Conservation (phyloP, 2,797 vertebrate genomes). For the Chelon auratus region DNA sequence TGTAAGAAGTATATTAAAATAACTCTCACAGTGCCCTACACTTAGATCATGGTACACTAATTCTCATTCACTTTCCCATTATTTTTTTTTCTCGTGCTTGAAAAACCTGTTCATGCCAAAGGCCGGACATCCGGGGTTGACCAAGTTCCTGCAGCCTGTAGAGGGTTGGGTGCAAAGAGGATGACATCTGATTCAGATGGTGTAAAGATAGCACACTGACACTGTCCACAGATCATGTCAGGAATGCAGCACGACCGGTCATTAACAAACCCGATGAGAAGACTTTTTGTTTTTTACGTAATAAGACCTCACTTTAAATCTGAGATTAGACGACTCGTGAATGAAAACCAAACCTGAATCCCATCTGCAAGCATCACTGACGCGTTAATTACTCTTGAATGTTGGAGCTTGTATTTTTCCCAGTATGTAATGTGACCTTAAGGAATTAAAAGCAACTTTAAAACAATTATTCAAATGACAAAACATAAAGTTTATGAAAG, state of each 20-base stretch:
- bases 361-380: not conserved
- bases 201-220: not conserved
- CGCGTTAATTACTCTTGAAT: not conserved
- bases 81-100: too few species aligned
- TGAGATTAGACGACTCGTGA: not conserved
- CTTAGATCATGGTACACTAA: too few species aligned
- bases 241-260: slow-evolving; percentile 18
- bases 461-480: not conserved
- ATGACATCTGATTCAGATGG: slow-evolving; percentile 49
- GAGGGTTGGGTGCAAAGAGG: not conserved
- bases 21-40: too few species aligned
- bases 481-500: not conserved
- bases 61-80: too few species aligned
- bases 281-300: not conserved
- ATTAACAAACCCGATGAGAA: not conserved
- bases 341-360: too few species aligned
- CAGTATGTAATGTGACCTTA: too few species aligned
- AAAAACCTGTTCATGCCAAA: too few species aligned
- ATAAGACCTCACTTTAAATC: not conserved
- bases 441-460: too few species aligned
- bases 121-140: too few species aligned
- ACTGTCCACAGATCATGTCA: slow-evolving; percentile 11
- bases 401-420: not conserved
- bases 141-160: too few species aligned
- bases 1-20: too few species aligned